Percentiles rank a stretch among this genome's conserved stretches.
Conservation (phyloP, 2,797 vertebrate species). For the Propithecus deckenii region DNA sequence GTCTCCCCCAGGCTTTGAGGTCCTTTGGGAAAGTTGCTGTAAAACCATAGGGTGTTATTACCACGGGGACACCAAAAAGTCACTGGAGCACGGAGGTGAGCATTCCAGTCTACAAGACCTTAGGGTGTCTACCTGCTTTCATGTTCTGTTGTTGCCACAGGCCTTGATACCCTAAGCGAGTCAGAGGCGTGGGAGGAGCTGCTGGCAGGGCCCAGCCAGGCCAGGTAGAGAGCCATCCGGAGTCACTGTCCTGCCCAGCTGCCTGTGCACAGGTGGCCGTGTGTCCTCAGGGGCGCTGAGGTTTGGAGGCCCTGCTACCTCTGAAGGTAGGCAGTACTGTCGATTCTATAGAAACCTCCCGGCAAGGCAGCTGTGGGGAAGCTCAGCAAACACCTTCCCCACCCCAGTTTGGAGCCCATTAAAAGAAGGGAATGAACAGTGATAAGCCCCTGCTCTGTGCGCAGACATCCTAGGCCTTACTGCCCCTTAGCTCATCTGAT, state of each 20-base stretch:
- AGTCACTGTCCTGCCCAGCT: fast-evolving
- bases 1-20: constrained; percentile 29
- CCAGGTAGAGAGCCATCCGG: fast-evolving
- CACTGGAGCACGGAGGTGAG: not conserved
- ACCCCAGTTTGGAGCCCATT: not conserved
- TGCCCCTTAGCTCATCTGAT: too few species aligned
- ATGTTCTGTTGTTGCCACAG: not conserved
- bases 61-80: not conserved
- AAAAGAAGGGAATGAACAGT: not conserved
- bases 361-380: not conserved
- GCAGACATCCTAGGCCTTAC: not conserved
- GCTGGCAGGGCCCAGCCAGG: not conserved
- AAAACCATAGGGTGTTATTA: constrained; percentile 47
- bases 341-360: not conserved
- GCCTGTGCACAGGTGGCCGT: fast-evolving
- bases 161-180: not conserved
- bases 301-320: not conserved
- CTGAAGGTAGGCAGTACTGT: not conserved
- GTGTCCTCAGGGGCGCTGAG: not conserved
- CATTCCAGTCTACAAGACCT: not conserved
- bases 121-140: not conserved
- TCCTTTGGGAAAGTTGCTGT: constrained; percentile 52
- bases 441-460: not conserved
- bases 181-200: not conserved
- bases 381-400: not conserved